phyloP scores from a whole-genome alignment of 2,113 vertebrate genomes.

The Cochlearius cochlearius region DNA sequence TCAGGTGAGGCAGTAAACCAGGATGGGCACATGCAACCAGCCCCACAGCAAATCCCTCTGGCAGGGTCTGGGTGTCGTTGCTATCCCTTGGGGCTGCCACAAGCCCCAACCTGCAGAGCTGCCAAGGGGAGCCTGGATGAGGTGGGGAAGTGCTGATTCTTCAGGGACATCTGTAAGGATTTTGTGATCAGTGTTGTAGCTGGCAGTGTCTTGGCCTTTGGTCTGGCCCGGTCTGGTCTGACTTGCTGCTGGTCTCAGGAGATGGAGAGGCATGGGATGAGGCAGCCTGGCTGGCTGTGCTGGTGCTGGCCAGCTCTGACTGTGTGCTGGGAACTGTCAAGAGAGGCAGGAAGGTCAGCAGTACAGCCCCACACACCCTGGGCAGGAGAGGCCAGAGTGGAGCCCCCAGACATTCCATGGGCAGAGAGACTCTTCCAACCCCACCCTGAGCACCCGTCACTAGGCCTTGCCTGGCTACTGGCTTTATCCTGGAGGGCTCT shows the following conservation, averaged over 20 bases:
- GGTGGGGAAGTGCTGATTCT: background rate
- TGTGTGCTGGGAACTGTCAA: background rate
- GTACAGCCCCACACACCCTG: too few species aligned
- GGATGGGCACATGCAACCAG: background rate
- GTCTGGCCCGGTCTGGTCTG: background rate
- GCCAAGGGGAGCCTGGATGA: background rate
- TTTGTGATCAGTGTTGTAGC: background rate
- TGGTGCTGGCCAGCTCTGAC: background rate
- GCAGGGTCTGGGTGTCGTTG: background rate
- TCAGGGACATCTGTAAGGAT: background rate
- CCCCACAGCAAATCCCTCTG: background rate
- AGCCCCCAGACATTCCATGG: rapidly evolving
- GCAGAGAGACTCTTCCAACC: background rate
- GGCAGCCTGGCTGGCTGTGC: background rate
- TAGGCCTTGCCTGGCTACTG: background rate
- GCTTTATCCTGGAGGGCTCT: background rate
- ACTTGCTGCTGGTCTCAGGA: background rate
- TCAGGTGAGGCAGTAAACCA: background rate
- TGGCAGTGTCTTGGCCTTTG: background rate
- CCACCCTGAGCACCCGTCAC: background rate
- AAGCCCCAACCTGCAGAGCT: background rate
- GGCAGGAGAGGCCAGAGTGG: background rate
- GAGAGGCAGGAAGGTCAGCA: background rate
- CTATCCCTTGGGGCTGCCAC: background rate
- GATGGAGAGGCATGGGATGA: background rate